Conservation (phyloP, 2,888 invertebrate genomes). For the Criorhina ranunculi region DNA sequence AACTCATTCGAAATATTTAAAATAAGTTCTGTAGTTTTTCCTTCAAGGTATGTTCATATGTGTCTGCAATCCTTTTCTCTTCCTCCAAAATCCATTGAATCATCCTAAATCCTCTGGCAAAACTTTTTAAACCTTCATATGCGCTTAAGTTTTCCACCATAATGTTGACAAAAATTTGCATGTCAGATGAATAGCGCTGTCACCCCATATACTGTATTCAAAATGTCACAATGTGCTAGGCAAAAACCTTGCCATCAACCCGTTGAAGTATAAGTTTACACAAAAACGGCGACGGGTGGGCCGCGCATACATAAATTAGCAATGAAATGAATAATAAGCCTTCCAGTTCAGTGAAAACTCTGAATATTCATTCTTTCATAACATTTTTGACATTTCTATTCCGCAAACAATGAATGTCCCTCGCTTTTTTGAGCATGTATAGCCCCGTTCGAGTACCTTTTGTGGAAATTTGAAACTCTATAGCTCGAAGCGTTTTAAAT, state of each 20-base stretch:
- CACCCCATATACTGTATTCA: slow-evolving; percentile 16
- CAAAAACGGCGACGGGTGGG: not conserved
- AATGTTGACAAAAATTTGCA: slow-evolving; percentile 10
- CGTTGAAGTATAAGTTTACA: not conserved
- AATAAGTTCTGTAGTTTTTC: not conserved
- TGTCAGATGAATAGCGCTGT: slow-evolving; percentile 17
- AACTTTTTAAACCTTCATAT: not conserved
- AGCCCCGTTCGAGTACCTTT: not conserved
- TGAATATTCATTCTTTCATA: slow-evolving; percentile 30
- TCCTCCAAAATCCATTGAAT: not conserved
- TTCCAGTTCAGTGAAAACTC: slow-evolving; percentile 65
- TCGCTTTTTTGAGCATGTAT: not conserved
- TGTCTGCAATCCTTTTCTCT: not conserved
- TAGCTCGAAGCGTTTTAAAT: slow-evolving; percentile 20
- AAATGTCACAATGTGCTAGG: slow-evolving; percentile 7
- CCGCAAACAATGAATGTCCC: slow-evolving; percentile 38
- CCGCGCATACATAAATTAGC: slow-evolving; percentile 63
- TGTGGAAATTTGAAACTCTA: not conserved
- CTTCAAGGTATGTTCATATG: too few species aligned
- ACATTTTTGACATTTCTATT: slow-evolving; percentile 55
- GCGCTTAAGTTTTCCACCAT: not conserved
- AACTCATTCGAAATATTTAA: not conserved
- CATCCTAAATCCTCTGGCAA: not conserved
- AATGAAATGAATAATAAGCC: slow-evolving; percentile 68
- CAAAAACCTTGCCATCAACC: not conserved